These are phyloP conservation scores for Phymorhynchus buccinoides DNA, from an alignment of 1,140 invertebrate genomes.

Conservation along the genomic window DNA sequence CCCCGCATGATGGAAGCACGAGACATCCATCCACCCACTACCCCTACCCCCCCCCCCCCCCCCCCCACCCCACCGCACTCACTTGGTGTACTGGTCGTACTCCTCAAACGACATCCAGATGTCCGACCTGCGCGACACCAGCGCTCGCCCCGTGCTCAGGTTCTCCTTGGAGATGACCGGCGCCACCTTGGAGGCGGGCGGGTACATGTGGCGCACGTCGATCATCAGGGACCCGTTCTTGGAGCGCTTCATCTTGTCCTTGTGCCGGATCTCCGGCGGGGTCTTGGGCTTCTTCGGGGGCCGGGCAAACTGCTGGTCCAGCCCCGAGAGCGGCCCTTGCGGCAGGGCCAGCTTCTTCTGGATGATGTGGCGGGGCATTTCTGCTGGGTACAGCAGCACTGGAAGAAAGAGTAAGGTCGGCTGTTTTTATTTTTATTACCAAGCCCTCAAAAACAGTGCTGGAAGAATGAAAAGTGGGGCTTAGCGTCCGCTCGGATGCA, in stretches of 20 bases:
- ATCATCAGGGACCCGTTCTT: constrained; percentile 61
- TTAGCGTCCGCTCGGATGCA: no score
- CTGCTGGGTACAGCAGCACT: constrained; percentile 68
- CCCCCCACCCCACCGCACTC: constrained; percentile 8
- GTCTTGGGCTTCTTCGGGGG: constrained; percentile 57
- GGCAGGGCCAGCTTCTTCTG: constrained; percentile 44
- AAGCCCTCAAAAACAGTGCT: no score
- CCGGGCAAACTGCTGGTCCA: constrained; percentile 60
- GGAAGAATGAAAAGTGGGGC: no score
- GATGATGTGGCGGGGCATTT: constrained; percentile 54
- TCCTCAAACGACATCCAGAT: constrained; percentile 72
- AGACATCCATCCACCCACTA: background rate
- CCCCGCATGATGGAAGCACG: no score
- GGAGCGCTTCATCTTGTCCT: constrained; percentile 58
- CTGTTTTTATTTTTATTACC: no score
- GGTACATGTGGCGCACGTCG: constrained; percentile 61
- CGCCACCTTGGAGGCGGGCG: constrained; percentile 45
- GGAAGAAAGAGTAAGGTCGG: constrained; percentile 3
- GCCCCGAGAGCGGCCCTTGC: constrained; percentile 21
- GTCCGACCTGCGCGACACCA: constrained; percentile 60
- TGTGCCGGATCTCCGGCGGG: constrained; percentile 62
- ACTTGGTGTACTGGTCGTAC: constrained; percentile 68
- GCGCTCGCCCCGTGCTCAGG: constrained; percentile 67
- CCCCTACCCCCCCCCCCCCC: background rate
- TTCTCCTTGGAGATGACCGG: constrained; percentile 54